Evolutionary conservation across 2,113 vertebrate genomes (phyloP).

Genomic region (Pollachius pollachius): DNA sequence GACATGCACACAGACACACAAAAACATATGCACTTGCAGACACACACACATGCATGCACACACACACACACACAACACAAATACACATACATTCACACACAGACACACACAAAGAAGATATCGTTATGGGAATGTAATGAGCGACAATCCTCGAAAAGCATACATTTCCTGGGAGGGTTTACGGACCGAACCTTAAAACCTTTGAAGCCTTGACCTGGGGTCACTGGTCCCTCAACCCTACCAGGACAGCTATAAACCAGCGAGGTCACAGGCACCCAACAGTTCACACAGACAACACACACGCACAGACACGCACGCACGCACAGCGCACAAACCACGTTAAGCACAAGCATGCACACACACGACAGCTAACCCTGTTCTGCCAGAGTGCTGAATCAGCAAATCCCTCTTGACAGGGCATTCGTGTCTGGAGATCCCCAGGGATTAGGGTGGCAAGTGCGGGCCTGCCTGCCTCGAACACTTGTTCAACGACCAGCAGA

Average conservation of each 20-base stretch:
- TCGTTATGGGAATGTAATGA: no score
- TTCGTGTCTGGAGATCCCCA: background rate
- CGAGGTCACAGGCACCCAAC: no score
- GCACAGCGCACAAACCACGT: constrained; percentile 3
- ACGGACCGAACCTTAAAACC: no score
- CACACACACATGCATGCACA: background rate
- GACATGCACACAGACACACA: background rate
- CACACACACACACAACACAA: no score
- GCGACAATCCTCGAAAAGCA: no score
- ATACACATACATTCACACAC: no score
- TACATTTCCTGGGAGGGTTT: no score
- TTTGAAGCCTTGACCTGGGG: no score
- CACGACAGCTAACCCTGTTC: background rate
- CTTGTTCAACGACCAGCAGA: background rate
- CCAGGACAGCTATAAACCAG: no score
- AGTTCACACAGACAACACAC: background rate
- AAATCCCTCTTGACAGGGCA: background rate
- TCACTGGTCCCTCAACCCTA: no score
- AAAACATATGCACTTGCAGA: background rate
- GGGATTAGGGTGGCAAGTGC: background rate
- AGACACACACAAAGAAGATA: no score
- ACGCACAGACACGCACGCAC: background rate
- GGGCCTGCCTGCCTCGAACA: background rate
- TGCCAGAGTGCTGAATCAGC: background rate
- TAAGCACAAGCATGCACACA: constrained; percentile 3